Evolutionary conservation across 2,113 vertebrate species (phyloP).

Genomic region (Planiliza haematocheilus): DNA sequence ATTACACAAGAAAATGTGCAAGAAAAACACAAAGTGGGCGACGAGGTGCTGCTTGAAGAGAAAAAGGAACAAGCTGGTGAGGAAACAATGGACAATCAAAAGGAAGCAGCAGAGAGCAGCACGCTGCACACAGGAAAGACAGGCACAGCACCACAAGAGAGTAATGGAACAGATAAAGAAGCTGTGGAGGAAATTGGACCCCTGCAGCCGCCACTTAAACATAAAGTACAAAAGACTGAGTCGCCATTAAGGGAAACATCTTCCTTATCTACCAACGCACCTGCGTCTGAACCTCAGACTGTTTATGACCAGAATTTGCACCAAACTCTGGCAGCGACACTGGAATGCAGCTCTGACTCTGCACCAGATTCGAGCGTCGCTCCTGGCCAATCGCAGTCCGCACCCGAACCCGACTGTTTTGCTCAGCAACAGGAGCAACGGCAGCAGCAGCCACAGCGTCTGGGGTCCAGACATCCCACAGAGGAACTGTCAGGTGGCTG

Average conservation of each 20-base stretch:
- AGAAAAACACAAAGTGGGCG: conserved; percentile 22
- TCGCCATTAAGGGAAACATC: conserved; percentile 8
- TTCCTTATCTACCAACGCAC: conserved; percentile 33
- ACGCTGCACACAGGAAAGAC: conserved; percentile 41
- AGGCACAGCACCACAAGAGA: conserved; percentile 33
- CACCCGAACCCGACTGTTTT: conserved; percentile 54
- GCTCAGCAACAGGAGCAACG: conserved; percentile 62
- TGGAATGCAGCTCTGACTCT: conserved; percentile 46
- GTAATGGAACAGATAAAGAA: conserved; percentile 55
- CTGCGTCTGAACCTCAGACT: conserved; percentile 36
- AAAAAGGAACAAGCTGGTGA: conserved; percentile 36
- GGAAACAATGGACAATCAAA: conserved; percentile 37
- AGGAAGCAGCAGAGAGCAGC: conserved; percentile 52
- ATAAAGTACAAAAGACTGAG: conserved; percentile 36
- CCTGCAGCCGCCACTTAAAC: conserved; percentile 29
- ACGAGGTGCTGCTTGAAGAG: conserved; percentile 17
- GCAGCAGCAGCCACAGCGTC: conserved; percentile 27
- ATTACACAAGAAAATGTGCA: conserved; percentile 33
- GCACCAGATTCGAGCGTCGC: conserved; percentile 35
- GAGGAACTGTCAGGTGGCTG: conserved; percentile 52
- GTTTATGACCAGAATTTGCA: conserved; percentile 48
- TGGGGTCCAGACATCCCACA: conserved; percentile 45
- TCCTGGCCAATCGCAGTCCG: conserved; percentile 55
- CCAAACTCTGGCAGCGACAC: conserved; percentile 31
- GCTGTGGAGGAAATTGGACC: conserved; percentile 43